Base-by-base conservation (phyloP, 2,797 vertebrate species). In the Hydrocynus forskahlii region DNA sequence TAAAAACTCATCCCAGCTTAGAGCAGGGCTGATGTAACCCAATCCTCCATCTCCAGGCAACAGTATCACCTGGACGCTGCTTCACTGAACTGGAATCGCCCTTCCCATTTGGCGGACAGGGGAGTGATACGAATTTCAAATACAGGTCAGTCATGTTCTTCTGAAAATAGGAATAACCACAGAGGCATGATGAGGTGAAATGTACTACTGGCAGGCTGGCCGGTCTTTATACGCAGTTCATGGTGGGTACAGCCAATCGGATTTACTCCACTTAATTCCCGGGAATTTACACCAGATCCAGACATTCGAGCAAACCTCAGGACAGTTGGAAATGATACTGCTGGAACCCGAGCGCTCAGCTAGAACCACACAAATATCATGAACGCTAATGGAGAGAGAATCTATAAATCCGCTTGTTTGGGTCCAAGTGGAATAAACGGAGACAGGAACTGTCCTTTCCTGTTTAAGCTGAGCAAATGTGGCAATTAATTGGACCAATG, bases 41-140 rank as follows among this genome's bases (percentile, higher is more conserved):
- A 75, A 68, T 68, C 62, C 50, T 29, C 62, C 52, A 80, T 75
- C 62, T 75, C 52, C 62, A 48, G 73, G 71, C 50, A 75, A 80
- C 79, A 57, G 62, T 59, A 75, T 80, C 62, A 67, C 71, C 79
- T 59, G 50, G 29, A 75, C 45, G n/a, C 71, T 59, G 73, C 73
- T 69, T 64, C 72, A 69, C 54, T 75, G 55, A 81, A 81, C 72
- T 48, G 79, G 79, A 75, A 75, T 75, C 50, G 12, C n/a, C 16
- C 63, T 50, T 75, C 63, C 64, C 25, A 75, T 75, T 81, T 60
- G 43, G 23, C 57, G 70, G 50, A 67, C 23, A 13, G 55, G 6
- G 21, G 23, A 66, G 29, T 45, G 79, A 48, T 70, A 74, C 6
- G 8, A 40, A 35, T 54, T 64, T 50, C 17, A 81, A 75, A 68